Conservation (phyloP, 2,888 invertebrate species). For the Petrolisthes cinctipes region DNA sequence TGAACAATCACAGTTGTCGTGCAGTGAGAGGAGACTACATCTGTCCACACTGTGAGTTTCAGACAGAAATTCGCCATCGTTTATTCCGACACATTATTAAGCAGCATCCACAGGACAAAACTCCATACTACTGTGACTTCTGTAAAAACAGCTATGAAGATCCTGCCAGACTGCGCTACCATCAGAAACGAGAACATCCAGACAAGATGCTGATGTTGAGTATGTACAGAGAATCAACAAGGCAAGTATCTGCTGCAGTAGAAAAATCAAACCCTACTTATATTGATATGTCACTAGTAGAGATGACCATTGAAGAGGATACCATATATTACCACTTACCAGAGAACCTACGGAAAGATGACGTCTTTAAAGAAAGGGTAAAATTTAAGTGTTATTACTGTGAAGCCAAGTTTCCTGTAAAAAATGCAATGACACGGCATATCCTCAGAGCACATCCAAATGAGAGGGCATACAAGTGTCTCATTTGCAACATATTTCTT, state of each 20-base stretch:
- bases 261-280: slow-evolving; percentile 10
- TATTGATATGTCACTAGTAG: slow-evolving; percentile 52
- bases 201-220: slow-evolving; percentile 38
- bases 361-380: slow-evolving; percentile 40
- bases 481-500: slow-evolving; percentile 49
- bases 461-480: slow-evolving; percentile 49
- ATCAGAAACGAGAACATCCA: slow-evolving; percentile 55
- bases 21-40: slow-evolving; percentile 40
- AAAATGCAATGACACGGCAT: slow-evolving; percentile 58
- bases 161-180: slow-evolving; percentile 57
- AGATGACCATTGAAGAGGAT: slow-evolving; percentile 48
- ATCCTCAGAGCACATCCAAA: slow-evolving; percentile 47
- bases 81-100: slow-evolving; percentile 46
- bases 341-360: slow-evolving; percentile 48
- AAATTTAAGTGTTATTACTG: slow-evolving; percentile 56
- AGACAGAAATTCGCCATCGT: slow-evolving; percentile 49
- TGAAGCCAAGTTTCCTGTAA: slow-evolving; percentile 50
- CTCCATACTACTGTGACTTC: slow-evolving; percentile 54
- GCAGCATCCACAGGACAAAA: slow-evolving; percentile 36
- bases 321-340: slow-evolving; percentile 51
- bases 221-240: slow-evolving; percentile 22
- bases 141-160: slow-evolving; percentile 47
- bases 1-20: slow-evolving; percentile 51
- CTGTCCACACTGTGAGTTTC: slow-evolving; percentile 57
- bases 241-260: background rate